These are phyloP conservation scores for Buathra laborator DNA, from an alignment of 2,888 invertebrate genomes.

Conservation along the genomic window DNA sequence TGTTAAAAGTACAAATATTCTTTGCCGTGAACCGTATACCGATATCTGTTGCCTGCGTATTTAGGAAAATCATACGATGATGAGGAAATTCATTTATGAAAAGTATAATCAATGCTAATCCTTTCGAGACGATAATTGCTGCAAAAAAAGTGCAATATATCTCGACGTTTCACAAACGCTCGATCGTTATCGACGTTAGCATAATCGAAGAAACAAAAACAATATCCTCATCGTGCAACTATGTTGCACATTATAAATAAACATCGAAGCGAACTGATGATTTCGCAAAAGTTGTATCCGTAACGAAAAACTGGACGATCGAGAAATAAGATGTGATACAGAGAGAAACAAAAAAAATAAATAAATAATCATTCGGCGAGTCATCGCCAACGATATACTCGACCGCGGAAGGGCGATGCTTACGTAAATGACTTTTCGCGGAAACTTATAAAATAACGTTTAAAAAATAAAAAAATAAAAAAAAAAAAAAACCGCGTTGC, in stretches of 20 bases:
- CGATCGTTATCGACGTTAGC: background rate
- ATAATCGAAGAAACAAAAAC: background rate
- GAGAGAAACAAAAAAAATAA: background rate
- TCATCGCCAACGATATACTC: no score
- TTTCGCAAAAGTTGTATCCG: background rate
- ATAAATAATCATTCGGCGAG: no score
- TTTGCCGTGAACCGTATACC: no score
- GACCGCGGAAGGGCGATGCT: no score
- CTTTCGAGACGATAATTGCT: background rate
- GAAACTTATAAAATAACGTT: background rate
- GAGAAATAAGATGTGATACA: no score
- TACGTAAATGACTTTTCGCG: no score
- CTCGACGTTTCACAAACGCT: background rate
- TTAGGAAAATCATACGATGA: no score
- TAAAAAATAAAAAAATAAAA: background rate
- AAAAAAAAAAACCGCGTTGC: background rate
- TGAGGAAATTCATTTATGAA: no score
- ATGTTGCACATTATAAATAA: constrained; percentile 5
- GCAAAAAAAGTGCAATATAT: background rate
- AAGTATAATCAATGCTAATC: background rate
- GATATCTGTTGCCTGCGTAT: no score
- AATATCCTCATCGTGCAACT: background rate
- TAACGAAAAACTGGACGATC: background rate
- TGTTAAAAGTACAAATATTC: no score
- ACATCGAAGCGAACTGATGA: background rate